A percentile compares a stretch with the other conserved stretches of the same genome.
These are phyloP conservation scores for Seriola aureovittata DNA, from an alignment of 2,113 vertebrate species.

Conservation along the genomic window DNA sequence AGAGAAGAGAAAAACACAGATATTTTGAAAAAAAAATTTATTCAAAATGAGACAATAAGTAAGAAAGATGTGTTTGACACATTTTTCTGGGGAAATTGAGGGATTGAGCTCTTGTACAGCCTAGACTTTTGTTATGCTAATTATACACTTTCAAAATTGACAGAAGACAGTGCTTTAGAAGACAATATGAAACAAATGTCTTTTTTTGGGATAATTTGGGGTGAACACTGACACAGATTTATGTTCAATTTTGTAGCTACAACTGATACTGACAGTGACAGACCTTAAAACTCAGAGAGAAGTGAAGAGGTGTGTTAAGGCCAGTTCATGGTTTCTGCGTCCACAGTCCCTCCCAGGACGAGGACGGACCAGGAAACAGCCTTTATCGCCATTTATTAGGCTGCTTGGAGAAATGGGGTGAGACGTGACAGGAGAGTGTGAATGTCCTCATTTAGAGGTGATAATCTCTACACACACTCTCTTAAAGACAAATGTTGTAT, in stretches of 20 bases:
- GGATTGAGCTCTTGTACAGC: background rate
- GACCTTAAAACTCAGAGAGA: background rate
- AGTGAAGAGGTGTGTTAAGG: slow-evolving; percentile 3
- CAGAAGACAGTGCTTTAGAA: no score
- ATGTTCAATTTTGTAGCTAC: background rate
- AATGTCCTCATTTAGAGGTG: slow-evolving; percentile 67
- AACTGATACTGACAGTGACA: slow-evolving; percentile 10
- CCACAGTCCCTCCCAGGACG: background rate
- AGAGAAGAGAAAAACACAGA: background rate
- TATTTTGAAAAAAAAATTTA: background rate
- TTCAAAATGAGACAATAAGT: background rate
- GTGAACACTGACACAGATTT: background rate
- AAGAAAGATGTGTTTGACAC: slow-evolving; percentile 13
- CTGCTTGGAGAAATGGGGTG: slow-evolving; percentile 9
- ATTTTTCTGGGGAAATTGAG: background rate
- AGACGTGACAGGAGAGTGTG: slow-evolving; percentile 46
- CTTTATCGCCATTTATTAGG: background rate
- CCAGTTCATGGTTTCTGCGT: background rate
- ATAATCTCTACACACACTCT: slow-evolving; percentile 44
- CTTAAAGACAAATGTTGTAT: background rate
- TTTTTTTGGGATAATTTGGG: background rate
- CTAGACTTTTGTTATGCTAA: background rate
- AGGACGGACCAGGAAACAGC: background rate
- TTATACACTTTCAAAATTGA: background rate
- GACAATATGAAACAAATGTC: background rate